A percentile compares a stretch with the other conserved stretches of the same genome.
Conservation (phyloP, 2,888 invertebrate genomes). For the Incurvaria masculella region DNA sequence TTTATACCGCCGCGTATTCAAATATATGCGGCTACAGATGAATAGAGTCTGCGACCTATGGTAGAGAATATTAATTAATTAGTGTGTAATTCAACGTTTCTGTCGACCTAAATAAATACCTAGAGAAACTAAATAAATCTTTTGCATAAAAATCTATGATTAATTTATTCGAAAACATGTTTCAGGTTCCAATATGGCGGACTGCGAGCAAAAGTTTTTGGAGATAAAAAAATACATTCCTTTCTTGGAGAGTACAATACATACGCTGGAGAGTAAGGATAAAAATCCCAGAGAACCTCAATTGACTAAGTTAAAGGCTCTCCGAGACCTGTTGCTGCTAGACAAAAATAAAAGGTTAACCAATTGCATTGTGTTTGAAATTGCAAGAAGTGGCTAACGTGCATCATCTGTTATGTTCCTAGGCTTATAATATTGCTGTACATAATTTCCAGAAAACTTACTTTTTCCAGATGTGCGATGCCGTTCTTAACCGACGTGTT, state of each 20-base stretch:
- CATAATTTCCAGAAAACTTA: too few relatives aligned
- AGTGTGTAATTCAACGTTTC: too few relatives aligned
- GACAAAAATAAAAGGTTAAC: constrained; percentile 62
- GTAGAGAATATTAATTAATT: too few relatives aligned
- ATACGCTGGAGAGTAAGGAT: constrained; percentile 52
- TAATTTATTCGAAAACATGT: not conserved
- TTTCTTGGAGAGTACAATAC: constrained; percentile 69
- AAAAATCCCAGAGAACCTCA: constrained; percentile 56
- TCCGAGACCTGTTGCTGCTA: constrained; percentile 59
- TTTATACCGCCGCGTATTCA: too few relatives aligned
- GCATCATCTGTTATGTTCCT: constrained; percentile 3
- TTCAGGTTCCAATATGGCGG: constrained; percentile 39
- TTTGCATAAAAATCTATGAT: too few relatives aligned
- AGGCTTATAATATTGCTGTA: not conserved
- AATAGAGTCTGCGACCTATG: too few relatives aligned
- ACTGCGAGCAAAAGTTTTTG: constrained; percentile 60
- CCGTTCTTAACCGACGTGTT: too few relatives aligned
- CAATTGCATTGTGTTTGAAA: constrained; percentile 4
- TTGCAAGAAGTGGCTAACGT: constrained; percentile 8
- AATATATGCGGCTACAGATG: too few relatives aligned
- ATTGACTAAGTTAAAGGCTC: constrained; percentile 61
- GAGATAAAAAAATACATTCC: constrained; percentile 70
- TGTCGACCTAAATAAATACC: too few relatives aligned
- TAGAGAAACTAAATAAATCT: too few relatives aligned
- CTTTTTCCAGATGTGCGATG: too few relatives aligned